A percentile compares a stretch with the other conserved stretches of the same genome.
These are phyloP conservation scores for Salvator merianae DNA, from an alignment of 2,113 vertebrate species.

Conservation along the genomic window DNA sequence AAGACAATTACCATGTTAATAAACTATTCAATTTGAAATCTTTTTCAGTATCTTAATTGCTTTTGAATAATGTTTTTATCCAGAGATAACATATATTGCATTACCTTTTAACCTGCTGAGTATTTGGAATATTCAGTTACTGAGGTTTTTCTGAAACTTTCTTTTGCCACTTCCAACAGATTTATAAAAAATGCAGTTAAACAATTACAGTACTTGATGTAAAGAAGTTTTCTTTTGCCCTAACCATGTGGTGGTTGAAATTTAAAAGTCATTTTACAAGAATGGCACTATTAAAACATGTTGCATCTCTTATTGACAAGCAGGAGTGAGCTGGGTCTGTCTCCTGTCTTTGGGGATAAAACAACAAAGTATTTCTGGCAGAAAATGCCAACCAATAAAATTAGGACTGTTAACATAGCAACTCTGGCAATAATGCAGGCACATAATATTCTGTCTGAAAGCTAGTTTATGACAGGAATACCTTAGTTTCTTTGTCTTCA, in stretches of 20 bases:
- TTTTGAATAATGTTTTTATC: constrained; percentile 84
- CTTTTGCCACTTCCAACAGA: constrained; percentile 5
- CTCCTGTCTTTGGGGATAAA: constrained; percentile 55
- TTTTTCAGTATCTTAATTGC: constrained; percentile 85
- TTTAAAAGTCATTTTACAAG: constrained; percentile 59
- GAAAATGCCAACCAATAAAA: constrained; percentile 61
- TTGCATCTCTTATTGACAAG: constrained; percentile 45
- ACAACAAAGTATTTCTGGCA: constrained; percentile 53
- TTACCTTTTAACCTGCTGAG: constrained; percentile 79
- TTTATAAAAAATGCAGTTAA: constrained; percentile 76
- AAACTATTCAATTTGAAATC: constrained; percentile 93
- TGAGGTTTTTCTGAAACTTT: constrained; percentile 75
- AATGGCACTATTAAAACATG: constrained; percentile 65
- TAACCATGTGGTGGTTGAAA: constrained; percentile 54
- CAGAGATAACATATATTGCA: constrained; percentile 75
- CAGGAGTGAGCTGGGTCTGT: constrained; percentile 57
- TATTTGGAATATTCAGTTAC: constrained; percentile 70
- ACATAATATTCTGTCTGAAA: constrained; percentile 68
- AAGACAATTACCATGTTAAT: constrained; percentile 96
- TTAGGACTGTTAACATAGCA: constrained; percentile 63
- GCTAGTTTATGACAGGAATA: constrained; percentile 53
- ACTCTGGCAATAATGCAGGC: constrained; percentile 67
- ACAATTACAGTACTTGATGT: constrained; percentile 67
- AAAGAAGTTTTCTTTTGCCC: constrained; percentile 54
- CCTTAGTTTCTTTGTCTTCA: constrained; percentile 61